Conservation (phyloP, 2,113 vertebrate genomes). For the Lepidothrix coronata region DNA sequence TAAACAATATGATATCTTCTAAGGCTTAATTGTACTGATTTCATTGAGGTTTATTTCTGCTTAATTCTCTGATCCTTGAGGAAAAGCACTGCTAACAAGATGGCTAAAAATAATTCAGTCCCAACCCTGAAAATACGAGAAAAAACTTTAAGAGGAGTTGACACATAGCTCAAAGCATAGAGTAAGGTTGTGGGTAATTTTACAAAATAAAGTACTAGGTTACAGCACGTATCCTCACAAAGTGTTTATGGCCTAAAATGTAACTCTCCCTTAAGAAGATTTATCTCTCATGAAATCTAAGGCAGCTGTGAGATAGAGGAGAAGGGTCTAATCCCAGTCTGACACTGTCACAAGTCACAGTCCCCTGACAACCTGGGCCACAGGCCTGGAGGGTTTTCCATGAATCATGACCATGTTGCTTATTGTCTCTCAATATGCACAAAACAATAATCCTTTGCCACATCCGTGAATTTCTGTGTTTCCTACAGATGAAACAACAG, state of each 20-base stretch:
- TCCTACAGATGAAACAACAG: background rate
- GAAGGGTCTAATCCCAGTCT: slow-evolving; percentile 46
- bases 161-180: background rate
- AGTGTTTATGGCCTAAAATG: slow-evolving; percentile 46
- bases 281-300: slow-evolving; percentile 44
- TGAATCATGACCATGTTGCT: background rate
- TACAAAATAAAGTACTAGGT: background rate
- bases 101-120: background rate
- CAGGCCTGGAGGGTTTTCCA: background rate
- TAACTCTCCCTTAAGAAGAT: slow-evolving; percentile 33
- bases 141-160: background rate
- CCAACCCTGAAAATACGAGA: background rate
- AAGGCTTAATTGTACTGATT: background rate
- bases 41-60: background rate
- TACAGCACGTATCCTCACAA: background rate
- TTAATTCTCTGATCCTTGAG: background rate
- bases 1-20: background rate
- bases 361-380: background rate
- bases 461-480: background rate
- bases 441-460: background rate
- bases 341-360: background rate
- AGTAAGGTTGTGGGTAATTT: background rate
- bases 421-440: background rate
- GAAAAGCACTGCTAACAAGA: background rate
- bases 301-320: slow-evolving; percentile 46